Evolutionary conservation across 2,797 vertebrate genomes (phyloP), one percentile per base, ranked within the genome.

Genomic region (Garrulus glandarius): DNA sequence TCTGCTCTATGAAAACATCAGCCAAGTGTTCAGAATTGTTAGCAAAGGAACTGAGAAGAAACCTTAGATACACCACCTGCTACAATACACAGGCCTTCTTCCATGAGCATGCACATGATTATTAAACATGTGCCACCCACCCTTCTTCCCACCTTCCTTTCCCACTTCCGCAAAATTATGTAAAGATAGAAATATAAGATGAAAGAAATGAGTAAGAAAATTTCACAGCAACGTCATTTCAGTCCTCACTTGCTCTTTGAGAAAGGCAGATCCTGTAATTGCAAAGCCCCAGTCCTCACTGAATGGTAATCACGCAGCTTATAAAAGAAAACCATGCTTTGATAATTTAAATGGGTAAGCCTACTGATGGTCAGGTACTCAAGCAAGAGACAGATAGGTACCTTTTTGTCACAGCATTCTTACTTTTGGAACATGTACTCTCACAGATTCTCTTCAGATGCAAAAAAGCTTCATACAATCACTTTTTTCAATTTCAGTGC

Each of bases 391-490:
- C 34, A 59, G 57, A 59, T 24, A 93, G 76, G 49, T 72, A 93
- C 50, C 47, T 90, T 90, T 94, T 23, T 57, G 52, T 84, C 67
- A 93, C 56, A 84, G 37, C 44, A 82, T 63, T 82, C 56, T 82
- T 59, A 86, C 67, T 95, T 92, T 53, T 32, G 44, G 55, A 87
- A 86, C 47, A 69, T 5, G 50, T 52, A 78, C 50, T 61, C 47
- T 93, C 37, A 63, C 26, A 30, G 70, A 84, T 64, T 84, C 84
- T 88, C 94, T 94, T 95, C 91, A 95, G 63, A 93, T 88, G 85
- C 63, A 95, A 74, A 97, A 93, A 91, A 79, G 57, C 69, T 71
- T 89, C 43, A 44, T 41, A 78, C 43, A 76, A 74, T 55, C 70
- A 78, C 69, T 84, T 88, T 79, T 85, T 92, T 86, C 55, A 87